Conservation (phyloP, 2,888 invertebrate species). For the Heliconius charithonia region DNA sequence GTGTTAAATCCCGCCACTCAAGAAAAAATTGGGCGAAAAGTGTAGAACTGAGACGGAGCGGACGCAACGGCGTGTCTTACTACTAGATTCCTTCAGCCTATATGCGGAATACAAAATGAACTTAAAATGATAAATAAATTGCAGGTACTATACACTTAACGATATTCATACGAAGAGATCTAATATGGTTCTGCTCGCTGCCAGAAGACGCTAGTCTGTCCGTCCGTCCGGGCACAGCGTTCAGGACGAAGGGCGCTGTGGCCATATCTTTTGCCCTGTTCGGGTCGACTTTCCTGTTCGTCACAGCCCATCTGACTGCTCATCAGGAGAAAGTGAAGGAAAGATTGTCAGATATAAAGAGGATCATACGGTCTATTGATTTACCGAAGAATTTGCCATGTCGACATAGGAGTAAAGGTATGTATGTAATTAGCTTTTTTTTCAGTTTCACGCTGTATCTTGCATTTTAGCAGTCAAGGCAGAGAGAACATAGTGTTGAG, state of each 20-base stretch:
- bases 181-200: slow-evolving; percentile 98
- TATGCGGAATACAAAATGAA: not conserved
- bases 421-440: slow-evolving; percentile 31
- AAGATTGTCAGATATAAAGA: slow-evolving; percentile 92
- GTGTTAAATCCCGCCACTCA: too few species aligned
- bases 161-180: slow-evolving; percentile 94
- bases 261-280: slow-evolving; percentile 96
- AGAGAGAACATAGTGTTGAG: too few species aligned
- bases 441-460: too few species aligned
- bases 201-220: slow-evolving; percentile 95
- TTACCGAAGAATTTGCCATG: slow-evolving; percentile 91
- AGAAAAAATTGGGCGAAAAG: too few species aligned
- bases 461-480: too few species aligned
- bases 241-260: slow-evolving; percentile 97
- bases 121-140: not conserved
- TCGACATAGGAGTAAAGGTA: slow-evolving; percentile 89
- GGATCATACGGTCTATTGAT: slow-evolving; percentile 91
- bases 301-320: slow-evolving; percentile 97
- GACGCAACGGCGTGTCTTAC: not conserved
- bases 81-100: not conserved
- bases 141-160: slow-evolving; percentile 92
- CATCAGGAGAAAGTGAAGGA: slow-evolving; percentile 95
- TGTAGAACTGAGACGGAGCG: too few species aligned
- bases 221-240: slow-evolving; percentile 94
- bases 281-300: slow-evolving; percentile 97